Percentiles rank a stretch among this genome's conserved stretches.
phyloP scores from a whole-genome alignment of 2,888 invertebrate genomes.

The Chaetogeoica ovagalla region DNA sequence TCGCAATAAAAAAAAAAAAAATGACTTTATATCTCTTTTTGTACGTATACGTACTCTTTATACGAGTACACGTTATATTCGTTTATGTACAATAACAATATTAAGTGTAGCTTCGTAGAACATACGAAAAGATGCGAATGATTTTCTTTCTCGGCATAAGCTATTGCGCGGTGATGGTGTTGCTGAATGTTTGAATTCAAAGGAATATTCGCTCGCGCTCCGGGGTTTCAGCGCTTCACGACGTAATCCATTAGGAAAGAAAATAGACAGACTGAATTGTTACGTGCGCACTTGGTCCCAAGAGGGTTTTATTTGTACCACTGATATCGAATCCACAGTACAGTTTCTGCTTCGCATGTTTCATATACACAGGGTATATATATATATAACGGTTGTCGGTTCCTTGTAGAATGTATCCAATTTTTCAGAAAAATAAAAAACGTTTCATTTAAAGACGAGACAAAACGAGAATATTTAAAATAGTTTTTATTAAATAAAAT shows the following conservation, averaged over 20 bases:
- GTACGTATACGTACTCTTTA: too few relatives aligned
- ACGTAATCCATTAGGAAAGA: not conserved
- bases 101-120: not conserved
- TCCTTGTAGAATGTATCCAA: not conserved
- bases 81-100: too few relatives aligned
- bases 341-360: not conserved
- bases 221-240: not conserved
- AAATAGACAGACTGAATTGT: not conserved
- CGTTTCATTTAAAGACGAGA: not conserved
- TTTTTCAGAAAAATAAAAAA: not conserved
- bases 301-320: constrained; percentile 25
- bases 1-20: too few relatives aligned
- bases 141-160: not conserved
- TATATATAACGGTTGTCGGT: too few relatives aligned
- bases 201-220: constrained; percentile 4
- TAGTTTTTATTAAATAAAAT: too few relatives aligned
- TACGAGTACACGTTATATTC: too few relatives aligned
- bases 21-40: too few relatives aligned
- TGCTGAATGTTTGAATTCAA: not conserved
- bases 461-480: not conserved
- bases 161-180: not conserved
- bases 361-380: not conserved
- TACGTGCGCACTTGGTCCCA: not conserved
- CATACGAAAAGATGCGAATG: not conserved
- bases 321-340: not conserved